Percentiles rank a stretch among this genome's conserved stretches.
phyloP scores from a whole-genome alignment of 2,888 invertebrate species.

The Rotaria macrura region DNA sequence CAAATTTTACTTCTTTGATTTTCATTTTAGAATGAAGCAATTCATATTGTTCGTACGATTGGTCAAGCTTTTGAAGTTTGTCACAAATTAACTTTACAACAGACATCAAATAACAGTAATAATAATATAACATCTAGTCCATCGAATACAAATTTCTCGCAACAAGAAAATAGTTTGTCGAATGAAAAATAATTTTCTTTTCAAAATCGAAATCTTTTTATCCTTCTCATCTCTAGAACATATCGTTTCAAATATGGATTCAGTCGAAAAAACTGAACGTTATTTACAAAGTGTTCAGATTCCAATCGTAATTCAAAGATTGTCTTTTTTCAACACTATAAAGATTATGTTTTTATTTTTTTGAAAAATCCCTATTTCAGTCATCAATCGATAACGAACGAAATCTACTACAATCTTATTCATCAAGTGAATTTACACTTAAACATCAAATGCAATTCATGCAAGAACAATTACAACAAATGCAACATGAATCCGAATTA shows the following conservation, averaged over 20 bases:
- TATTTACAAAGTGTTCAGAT: background rate
- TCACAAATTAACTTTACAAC: conserved; percentile 60
- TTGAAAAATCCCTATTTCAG: background rate
- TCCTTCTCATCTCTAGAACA: conserved; percentile 13
- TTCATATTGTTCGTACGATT: conserved; percentile 92
- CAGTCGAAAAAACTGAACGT: background rate
- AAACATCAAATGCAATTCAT: conserved; percentile 70
- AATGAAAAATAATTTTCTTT: background rate
- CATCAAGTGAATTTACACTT: conserved; percentile 45
- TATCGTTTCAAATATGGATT: background rate
- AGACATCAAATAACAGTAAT: background rate
- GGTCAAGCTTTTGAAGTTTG: conserved; percentile 99
- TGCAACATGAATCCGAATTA: conserved; percentile 82
- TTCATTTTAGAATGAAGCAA: conserved; percentile 77
- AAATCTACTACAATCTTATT: background rate
- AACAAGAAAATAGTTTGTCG: background rate
- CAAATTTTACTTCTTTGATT: background rate
- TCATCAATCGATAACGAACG: background rate
- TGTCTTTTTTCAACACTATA: too few relatives aligned
- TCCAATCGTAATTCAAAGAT: background rate
- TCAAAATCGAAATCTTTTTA: background rate
- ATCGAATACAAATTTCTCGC: background rate
- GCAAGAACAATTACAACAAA: conserved; percentile 81
- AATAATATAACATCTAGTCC: background rate
- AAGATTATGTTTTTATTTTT: background rate